phyloP scores from a whole-genome alignment of 2,888 invertebrate species.

The Hirudinaria manillensis region DNA sequence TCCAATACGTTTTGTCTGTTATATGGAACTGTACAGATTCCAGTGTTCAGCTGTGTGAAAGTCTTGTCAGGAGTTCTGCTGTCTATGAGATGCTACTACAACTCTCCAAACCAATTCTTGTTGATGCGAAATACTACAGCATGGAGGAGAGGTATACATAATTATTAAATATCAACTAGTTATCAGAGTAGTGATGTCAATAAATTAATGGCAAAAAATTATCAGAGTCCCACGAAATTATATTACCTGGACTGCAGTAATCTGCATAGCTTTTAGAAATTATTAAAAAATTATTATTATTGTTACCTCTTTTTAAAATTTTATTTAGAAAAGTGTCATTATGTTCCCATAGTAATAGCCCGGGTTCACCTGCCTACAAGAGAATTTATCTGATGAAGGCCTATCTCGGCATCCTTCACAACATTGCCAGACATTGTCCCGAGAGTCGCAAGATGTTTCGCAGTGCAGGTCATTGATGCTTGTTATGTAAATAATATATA shows the following conservation, averaged over 20 bases:
- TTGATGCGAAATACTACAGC: conserved; percentile 20
- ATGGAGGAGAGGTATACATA: background rate
- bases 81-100: conserved; percentile 38
- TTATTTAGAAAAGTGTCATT: too few relatives aligned
- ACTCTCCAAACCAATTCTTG: conserved; percentile 32
- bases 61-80: conserved; percentile 38
- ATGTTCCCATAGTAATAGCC: conserved; percentile 2
- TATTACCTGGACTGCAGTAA: too few relatives aligned
- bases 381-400: conserved; percentile 44
- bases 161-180: conserved; percentile 7
- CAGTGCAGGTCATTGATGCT: conserved; percentile 30
- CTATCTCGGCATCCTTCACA: conserved; percentile 49
- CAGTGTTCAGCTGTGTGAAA: conserved; percentile 44
- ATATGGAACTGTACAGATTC: conserved; percentile 48
- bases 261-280: too few relatives aligned
- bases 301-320: too few relatives aligned
- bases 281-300: too few relatives aligned
- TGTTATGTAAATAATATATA: too few relatives aligned
- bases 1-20: conserved; percentile 43
- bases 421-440: conserved; percentile 45
- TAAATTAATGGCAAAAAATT: background rate
- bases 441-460: conserved; percentile 43
- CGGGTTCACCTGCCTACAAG: background rate
- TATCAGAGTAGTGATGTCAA: background rate
- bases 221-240: too few relatives aligned